Base-by-base conservation (phyloP, 2,888 invertebrate genomes). In the Ochropacha duplaris region DNA sequence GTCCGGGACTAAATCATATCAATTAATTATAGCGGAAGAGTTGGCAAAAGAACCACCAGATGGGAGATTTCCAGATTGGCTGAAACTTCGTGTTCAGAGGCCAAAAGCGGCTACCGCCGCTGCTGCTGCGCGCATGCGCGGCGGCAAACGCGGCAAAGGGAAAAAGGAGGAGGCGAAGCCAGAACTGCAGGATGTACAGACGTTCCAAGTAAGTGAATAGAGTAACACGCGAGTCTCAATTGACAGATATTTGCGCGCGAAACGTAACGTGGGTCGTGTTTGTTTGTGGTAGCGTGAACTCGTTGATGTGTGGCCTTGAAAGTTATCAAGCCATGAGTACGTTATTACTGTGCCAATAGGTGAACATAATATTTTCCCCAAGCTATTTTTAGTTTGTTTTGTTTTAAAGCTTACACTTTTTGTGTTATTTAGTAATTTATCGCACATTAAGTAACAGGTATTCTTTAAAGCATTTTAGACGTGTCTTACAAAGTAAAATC, bases 41-140 rank as follows among this genome's bases (percentile, higher is more conserved):
- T 78, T 94, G 61, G 86, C 88, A 5, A 83, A 88, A 61, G 92
- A 93, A 65, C 93, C 93, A 1, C 92, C 93, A 5, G 74, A 70
- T 24, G 87, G 88, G 36, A 86, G 93, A 64, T 93, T 92, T 72
- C 76, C 88, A 65, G 87, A 91, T 79, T 88, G 93, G 93, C 57
- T 92, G 72, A 78, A 89, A 71, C 81, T 86, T 59, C 88, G 90
- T 56, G 87, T 90, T 54, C 92, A 92, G 64, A 84, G 92, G 64
- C 88, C 87, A 54, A 86, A 86, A 64, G 84, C 36, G 36, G 36
- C 72, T 14, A 72, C 75, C 57, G 65, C 76, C 44, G 67, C 68
- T n/a, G 60, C 68, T 58, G 59, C 62, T 34, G 69, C 76, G 71
- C 90, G 91, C 91, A 74, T 84, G 91, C 92, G 91, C 78, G 71